These are phyloP conservation scores for Limnothrissa miodon DNA, from an alignment of 2,113 vertebrate species.

Conservation along the genomic window DNA sequence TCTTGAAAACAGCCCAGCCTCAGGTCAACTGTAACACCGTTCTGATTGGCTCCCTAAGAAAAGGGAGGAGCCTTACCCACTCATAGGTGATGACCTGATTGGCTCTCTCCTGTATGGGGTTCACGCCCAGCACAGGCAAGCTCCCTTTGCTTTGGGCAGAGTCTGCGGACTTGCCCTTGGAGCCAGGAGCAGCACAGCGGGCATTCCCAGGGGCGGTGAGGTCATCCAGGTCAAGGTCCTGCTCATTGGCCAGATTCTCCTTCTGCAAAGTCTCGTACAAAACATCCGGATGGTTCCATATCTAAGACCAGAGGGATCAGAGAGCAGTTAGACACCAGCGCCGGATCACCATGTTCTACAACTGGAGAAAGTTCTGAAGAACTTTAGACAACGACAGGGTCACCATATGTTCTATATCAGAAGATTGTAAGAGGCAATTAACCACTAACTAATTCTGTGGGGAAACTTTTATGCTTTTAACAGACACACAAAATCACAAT, in stretches of 20 bases:
- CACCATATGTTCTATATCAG: too few species aligned
- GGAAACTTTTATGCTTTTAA: too few species aligned
- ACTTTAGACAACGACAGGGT: too few species aligned
- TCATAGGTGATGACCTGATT: conserved; percentile 97
- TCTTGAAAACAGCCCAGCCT: too few species aligned
- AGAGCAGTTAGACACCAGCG: too few species aligned
- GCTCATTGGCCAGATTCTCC: conserved; percentile 91
- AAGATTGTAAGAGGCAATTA: too few species aligned
- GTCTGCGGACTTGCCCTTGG: conserved; percentile 83
- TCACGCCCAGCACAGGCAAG: conserved; percentile 77
- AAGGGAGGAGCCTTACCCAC: conserved; percentile 80
- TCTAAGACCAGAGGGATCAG: conserved; percentile 66
- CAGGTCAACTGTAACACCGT: neutral
- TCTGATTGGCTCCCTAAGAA: neutral
- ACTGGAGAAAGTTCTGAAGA: too few species aligned
- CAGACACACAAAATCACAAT: too few species aligned
- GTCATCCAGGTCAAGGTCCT: conserved; percentile 95
- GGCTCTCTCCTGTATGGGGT: conserved; percentile 87
- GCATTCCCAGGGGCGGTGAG: conserved; percentile 80
- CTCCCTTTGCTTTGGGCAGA: conserved; percentile 84
- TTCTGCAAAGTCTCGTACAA: conserved; percentile 94
- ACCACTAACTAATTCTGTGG: too few species aligned
- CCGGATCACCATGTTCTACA: too few species aligned
- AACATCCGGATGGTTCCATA: conserved; percentile 98
- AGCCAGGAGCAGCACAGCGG: conserved; percentile 77